Conservation (phyloP, 2,797 vertebrate genomes). For the Nyctalus aviator region DNA sequence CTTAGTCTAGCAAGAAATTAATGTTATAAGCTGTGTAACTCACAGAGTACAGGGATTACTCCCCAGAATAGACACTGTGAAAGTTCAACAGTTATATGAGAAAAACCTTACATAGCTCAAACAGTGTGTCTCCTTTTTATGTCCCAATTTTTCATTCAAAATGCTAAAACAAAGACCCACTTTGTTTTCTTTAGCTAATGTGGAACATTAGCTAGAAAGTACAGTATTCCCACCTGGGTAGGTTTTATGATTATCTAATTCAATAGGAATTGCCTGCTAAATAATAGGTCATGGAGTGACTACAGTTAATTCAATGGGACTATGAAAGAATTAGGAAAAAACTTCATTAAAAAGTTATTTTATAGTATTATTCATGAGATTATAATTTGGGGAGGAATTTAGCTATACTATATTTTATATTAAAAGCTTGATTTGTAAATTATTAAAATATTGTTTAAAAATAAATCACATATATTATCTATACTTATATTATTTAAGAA, state of each 20-base stretch:
- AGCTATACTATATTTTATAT: background rate
- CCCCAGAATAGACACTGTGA: background rate
- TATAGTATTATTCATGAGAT: background rate
- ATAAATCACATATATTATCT: background rate
- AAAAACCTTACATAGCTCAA: background rate
- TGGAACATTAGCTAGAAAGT: background rate
- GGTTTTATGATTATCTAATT: background rate
- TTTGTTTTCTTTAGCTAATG: constrained; percentile 15
- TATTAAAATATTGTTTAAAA: constrained; percentile 10
- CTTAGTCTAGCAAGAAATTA: constrained; percentile 18
- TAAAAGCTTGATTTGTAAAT: background rate
- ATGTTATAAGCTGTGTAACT: constrained; percentile 46
- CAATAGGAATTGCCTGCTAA: background rate
- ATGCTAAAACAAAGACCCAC: background rate
- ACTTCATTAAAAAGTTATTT: background rate
- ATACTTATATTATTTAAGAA: background rate
- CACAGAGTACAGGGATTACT: background rate
- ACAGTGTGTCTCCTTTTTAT: background rate
- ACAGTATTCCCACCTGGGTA: background rate
- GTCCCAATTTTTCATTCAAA: background rate
- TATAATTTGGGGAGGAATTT: background rate
- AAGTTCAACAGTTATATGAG: background rate
- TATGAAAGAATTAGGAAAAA: background rate
- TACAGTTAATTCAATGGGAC: background rate
- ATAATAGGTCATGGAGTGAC: background rate